Base-by-base conservation (phyloP, 2,797 vertebrate species). In the Tadarida brasiliensis region DNA sequence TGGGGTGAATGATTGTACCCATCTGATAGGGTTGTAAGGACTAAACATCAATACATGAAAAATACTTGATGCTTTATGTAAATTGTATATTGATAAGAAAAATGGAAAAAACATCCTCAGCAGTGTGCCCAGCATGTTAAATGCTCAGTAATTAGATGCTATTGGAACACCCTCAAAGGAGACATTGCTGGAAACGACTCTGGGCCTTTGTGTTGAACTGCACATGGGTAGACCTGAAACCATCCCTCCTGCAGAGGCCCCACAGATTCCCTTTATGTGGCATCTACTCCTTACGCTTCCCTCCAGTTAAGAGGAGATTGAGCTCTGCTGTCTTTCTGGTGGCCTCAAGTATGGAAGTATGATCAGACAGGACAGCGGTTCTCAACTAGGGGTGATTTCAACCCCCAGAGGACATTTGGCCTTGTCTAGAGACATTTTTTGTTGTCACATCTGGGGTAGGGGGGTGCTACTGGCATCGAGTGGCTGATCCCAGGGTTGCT, bases 51-150 rank as follows among this genome's bases (percentile, higher is more conserved):
- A 44, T 39, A 30, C 2, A 5, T 47, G 63, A 19, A 30, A 85
- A 54, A 39, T 49, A 68, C 47, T 65, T 2, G n/a, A 74, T 33
- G 33, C 9, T 71, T 44, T 17, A 35, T 70, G 7, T 81, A 33
- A 76, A 89, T 95, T 76, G 24, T 61, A 35, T 22, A 24, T 77
- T 11, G 28, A 54, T n/a, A 39, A 67, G 39, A 80, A 83, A 74
- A 88, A 35, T 2, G 3, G 24, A 61, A 15, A 51, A 28, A 49
- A 71, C 11, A 7, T 16, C 39, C 3, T 39, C 2, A 14, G 6
- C n/a, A 24, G 71, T 22, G 44, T 39, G 19, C 33, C 7, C 26
- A 10, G 70, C 77, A 22, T 26, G 10, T 59, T 47, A 67, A 78
- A 39, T 49, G 67, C 2, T 24, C 17, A 5, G 5, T 88, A 71